Evolutionary conservation across 2,888 invertebrate genomes (phyloP).

Genomic region (Ctenicera cuprea): DNA sequence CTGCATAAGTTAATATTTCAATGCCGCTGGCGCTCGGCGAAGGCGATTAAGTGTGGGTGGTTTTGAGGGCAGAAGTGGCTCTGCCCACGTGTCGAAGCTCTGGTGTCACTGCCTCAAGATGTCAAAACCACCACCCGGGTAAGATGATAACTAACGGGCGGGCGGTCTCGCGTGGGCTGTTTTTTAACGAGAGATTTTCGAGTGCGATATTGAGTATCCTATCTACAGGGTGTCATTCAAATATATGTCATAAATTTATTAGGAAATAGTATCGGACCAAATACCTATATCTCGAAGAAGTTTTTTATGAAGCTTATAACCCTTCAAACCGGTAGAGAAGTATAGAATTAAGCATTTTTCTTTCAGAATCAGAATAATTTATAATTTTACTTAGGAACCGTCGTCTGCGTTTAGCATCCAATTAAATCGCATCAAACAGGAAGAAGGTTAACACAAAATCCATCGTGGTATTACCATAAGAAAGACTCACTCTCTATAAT

Average conservation of each 20-base stretch:
- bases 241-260: background rate
- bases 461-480: too few relatives aligned
- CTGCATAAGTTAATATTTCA: conserved; percentile 62
- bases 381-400: too few relatives aligned
- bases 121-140: conserved; percentile 49
- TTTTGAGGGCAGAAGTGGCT: conserved; percentile 55
- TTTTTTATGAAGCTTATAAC: too few relatives aligned
- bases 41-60: conserved; percentile 58
- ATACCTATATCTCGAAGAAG: too few relatives aligned
- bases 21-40: conserved; percentile 55
- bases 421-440: too few relatives aligned
- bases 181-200: conserved; percentile 36
- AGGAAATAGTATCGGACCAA: too few relatives aligned
- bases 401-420: too few relatives aligned
- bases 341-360: too few relatives aligned
- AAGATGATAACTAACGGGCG: conserved; percentile 50
- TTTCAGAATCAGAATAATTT: too few relatives aligned
- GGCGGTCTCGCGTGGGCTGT: conserved; percentile 48
- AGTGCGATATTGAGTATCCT: conserved; percentile 19
- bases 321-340: too few relatives aligned
- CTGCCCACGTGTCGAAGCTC: conserved; percentile 48
- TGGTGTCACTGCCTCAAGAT: conserved; percentile 43
- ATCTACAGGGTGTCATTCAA: conserved; percentile 30
- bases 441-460: too few relatives aligned
- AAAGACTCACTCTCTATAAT: too few relatives aligned